phyloP scores from a whole-genome alignment of 2,888 invertebrate species.

The Rapana venosa region DNA sequence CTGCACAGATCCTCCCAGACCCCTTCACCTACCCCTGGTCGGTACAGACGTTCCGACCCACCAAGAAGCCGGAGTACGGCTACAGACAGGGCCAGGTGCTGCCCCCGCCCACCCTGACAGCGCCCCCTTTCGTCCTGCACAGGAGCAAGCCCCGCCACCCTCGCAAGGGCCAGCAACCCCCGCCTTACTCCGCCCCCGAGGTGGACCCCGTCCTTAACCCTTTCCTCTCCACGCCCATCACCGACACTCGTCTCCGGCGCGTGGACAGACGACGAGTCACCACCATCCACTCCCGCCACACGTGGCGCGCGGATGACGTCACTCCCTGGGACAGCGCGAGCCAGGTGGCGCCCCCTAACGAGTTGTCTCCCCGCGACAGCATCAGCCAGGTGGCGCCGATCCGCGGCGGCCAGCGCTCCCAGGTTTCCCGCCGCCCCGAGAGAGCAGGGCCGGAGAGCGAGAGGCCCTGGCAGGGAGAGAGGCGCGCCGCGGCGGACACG shows the following conservation, averaged over 20 bases:
- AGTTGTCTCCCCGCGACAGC: slow-evolving; percentile 15
- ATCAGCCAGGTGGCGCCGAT: neutral
- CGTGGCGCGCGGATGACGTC: slow-evolving; percentile 18
- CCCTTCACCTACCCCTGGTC: slow-evolving; percentile 69
- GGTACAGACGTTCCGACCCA: slow-evolving; percentile 55
- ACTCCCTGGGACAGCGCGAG: slow-evolving; percentile 46
- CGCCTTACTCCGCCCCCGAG: slow-evolving; percentile 55
- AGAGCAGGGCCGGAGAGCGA: too few species aligned
- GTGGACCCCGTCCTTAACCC: slow-evolving; percentile 31
- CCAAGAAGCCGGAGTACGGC: slow-evolving; percentile 14
- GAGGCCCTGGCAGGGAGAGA: too few species aligned
- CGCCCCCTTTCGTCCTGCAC: slow-evolving; percentile 55
- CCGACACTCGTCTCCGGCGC: slow-evolving; percentile 33
- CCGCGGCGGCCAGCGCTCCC: too few species aligned
- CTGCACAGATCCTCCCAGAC: slow-evolving; percentile 55
- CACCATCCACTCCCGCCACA: neutral
- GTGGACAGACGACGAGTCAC: slow-evolving; percentile 12
- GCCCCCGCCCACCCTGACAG: slow-evolving; percentile 53
- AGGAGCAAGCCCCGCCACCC: slow-evolving; percentile 37
- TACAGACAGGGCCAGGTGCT: slow-evolving; percentile 33
- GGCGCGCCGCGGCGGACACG: too few species aligned
- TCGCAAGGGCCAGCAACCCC: slow-evolving; percentile 27
- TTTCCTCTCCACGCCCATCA: slow-evolving; percentile 1
- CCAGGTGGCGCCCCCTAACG: slow-evolving; percentile 29
- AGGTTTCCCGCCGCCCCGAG: too few species aligned